phyloP scores from a whole-genome alignment of 2,888 invertebrate genomes.

The Patella depressa region DNA sequence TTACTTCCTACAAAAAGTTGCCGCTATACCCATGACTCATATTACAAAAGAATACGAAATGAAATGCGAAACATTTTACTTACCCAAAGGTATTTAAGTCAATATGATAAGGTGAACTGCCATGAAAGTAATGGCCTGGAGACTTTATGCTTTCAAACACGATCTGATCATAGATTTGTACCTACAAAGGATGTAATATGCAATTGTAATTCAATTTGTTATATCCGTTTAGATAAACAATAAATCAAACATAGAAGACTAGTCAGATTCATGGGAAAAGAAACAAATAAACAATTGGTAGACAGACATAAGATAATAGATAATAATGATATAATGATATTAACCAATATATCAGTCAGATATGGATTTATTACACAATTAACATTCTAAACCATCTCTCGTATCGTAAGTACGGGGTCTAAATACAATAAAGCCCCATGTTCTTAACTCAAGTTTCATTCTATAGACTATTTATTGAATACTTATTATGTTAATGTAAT shows the following conservation, averaged over 20 bases:
- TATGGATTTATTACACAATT: too few species aligned
- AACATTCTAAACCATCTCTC: too few species aligned
- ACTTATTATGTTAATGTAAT: too few species aligned
- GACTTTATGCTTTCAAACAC: constrained; percentile 71
- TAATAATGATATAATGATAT: too few species aligned
- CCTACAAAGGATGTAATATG: constrained; percentile 48
- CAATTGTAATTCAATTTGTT: not conserved
- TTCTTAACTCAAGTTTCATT: too few species aligned
- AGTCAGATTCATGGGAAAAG: not conserved
- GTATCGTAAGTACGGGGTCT: too few species aligned
- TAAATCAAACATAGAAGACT: not conserved
- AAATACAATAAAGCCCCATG: too few species aligned
- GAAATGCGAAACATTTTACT: constrained; percentile 25
- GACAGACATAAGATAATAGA: not conserved
- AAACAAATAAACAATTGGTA: constrained; percentile 3
- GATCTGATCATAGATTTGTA: constrained; percentile 71
- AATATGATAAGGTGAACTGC: constrained; percentile 68
- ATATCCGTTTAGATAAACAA: not conserved
- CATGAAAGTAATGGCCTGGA: constrained; percentile 70
- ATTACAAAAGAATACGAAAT: too few species aligned
- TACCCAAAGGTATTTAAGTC: constrained; percentile 67
- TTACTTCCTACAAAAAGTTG: too few species aligned
- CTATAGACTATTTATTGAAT: too few species aligned
- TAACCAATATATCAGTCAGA: too few species aligned
- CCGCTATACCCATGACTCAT: too few species aligned